Conservation (phyloP, 1,140 invertebrate genomes). For the Anthonomus grandis region DNA sequence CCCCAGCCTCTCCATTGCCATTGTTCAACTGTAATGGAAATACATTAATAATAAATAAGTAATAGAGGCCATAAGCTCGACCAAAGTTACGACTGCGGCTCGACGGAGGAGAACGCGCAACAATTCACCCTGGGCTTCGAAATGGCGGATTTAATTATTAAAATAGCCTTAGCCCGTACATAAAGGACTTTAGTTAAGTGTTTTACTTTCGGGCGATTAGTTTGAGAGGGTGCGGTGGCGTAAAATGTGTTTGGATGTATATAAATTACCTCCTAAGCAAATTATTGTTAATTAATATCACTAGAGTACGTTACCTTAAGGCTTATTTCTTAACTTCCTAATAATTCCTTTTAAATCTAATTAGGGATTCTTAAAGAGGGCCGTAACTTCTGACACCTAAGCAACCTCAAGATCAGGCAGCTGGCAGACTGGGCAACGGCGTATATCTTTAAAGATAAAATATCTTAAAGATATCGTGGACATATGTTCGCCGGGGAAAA, state of each 20-base stretch:
- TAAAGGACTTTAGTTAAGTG: no score
- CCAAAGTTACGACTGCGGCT: slow-evolving; percentile 35
- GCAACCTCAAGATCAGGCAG: background rate
- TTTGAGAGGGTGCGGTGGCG: no score
- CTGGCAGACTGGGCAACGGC: background rate
- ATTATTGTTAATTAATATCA: no score
- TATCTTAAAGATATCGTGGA: slow-evolving; percentile 1
- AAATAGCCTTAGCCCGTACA: no score
- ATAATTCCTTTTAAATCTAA: no score
- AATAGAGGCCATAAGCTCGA: slow-evolving; percentile 32
- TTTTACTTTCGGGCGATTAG: no score
- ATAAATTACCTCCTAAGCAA: no score
- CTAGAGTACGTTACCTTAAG: no score
- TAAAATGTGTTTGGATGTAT: no score
- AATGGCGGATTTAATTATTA: slow-evolving; percentile 17
- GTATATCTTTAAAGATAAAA: slow-evolving; percentile 3
- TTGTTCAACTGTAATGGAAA: slow-evolving; percentile 43
- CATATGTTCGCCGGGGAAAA: slow-evolving; percentile 1
- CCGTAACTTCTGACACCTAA: slow-evolving; percentile 1
- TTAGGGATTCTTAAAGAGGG: no score
- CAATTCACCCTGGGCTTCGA: background rate
- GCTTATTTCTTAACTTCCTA: no score
- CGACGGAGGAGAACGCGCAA: slow-evolving; percentile 12
- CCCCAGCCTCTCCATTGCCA: slow-evolving; percentile 31
- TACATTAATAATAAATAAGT: slow-evolving; percentile 45